Base-by-base conservation (phyloP, 2,888 invertebrate species). In the Drosophila monieri region DNA sequence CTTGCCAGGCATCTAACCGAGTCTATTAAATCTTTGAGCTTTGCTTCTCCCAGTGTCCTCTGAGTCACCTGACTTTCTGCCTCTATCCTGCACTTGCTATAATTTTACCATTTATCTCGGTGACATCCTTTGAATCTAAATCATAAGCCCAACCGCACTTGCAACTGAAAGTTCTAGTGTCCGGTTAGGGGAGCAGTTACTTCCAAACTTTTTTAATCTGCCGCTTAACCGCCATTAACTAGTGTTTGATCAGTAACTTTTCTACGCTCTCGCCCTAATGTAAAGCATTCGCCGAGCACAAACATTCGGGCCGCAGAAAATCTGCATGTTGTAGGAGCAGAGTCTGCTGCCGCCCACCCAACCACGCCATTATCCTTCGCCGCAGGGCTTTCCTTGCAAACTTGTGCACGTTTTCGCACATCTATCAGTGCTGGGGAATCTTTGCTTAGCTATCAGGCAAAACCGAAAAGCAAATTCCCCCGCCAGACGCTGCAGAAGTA, bases 321-420 rank as follows among this genome's bases (percentile, higher is more conserved):
- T 84, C 68, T 80, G 81, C 77, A 84, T 84, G 69, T 74, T 72
- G 65, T 77, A 62, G 64, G 5, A 51, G 39, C 23, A 52, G 60
- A 14, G 48, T 44, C 35, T 37, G n/a, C n/a, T n/a, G n/a, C n/a
- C 47, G 39, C 48, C 47, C 53, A 44, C 12, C 46, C 41, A n/a
- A 6, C 23, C 49, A 10, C 15, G 6, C 35, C 37, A 15, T 48
- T 65, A 58, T 56, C 35, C 46, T 41, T 39, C 35, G 1, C 35
- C 37, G 9, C 14, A 41, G 53, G 32, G 14, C 21, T 59, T 41
- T 39, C 53, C 66, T 68, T 61, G 60, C 32, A 58, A 78, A 73
- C 80, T 84, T 83, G 71, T 80, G 84, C 86, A 85, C 85, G 80
- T 84, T 84, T 77, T 84, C 67, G 74, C 78, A 78, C 84, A 80